A percentile compares a stretch with the other conserved stretches of the same genome.
Evolutionary conservation across 2,888 invertebrate genomes (phyloP).

Genomic region (Acrobasis repandana): DNA sequence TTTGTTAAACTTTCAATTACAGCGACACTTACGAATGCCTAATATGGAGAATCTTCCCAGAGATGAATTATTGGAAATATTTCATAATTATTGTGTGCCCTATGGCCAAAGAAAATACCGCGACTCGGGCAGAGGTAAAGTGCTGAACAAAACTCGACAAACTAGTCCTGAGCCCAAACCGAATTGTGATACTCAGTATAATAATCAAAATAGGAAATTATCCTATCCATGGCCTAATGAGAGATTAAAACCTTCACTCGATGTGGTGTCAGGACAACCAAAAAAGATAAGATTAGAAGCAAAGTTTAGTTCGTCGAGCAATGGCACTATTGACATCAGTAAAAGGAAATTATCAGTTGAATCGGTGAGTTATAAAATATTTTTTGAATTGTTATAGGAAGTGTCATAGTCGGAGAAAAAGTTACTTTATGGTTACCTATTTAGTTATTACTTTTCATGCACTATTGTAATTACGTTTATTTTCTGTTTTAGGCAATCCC

Average conservation of each 20-base stretch:
- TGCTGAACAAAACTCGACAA: slow-evolving; percentile 62
- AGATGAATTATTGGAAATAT: slow-evolving; percentile 65
- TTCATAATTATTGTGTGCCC: slow-evolving; percentile 73
- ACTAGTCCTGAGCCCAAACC: slow-evolving; percentile 48
- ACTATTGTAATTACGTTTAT: too few species aligned
- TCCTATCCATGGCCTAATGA: slow-evolving; percentile 41
- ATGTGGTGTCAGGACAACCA: slow-evolving; percentile 61
- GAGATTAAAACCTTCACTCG: slow-evolving; percentile 64
- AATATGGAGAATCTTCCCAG: slow-evolving; percentile 57
- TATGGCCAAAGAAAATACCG: slow-evolving; percentile 71
- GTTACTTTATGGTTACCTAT: too few species aligned
- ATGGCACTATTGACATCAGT: slow-evolving; percentile 38
- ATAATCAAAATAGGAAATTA: slow-evolving; percentile 39
- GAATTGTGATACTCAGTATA: slow-evolving; percentile 39
- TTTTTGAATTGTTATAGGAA: not conserved
- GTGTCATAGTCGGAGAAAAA: too few species aligned
- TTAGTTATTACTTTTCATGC: too few species aligned
- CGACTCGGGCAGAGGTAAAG: slow-evolving; percentile 67
- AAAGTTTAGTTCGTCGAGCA: slow-evolving; percentile 27
- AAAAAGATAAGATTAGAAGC: slow-evolving; percentile 69
- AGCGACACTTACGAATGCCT: slow-evolving; percentile 65
- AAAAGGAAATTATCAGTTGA: slow-evolving; percentile 68
- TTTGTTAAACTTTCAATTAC: slow-evolving; percentile 40
- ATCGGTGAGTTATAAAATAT: slow-evolving; percentile 49
- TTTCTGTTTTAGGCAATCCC: slow-evolving; percentile 46